phyloP scores from a whole-genome alignment of 2,888 invertebrate genomes.

The Serrognathus titanus region DNA sequence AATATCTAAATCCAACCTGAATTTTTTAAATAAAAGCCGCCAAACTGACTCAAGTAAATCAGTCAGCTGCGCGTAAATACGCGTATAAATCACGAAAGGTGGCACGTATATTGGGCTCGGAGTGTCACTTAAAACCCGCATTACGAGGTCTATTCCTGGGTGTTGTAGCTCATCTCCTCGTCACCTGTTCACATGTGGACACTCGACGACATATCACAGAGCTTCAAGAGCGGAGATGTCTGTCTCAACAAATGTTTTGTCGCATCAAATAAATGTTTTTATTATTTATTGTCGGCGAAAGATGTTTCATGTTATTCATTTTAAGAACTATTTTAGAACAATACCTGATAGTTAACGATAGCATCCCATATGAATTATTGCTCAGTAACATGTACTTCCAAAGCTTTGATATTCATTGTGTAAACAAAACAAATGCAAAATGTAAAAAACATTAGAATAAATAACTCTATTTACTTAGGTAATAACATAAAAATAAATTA shows the following conservation, averaged over 20 bases:
- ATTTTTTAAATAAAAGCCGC: constrained; percentile 2
- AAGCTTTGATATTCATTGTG: too few species aligned
- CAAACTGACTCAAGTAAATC: constrained; percentile 12
- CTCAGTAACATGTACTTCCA: too few species aligned
- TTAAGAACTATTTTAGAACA: too few species aligned
- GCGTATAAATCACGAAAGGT: constrained; percentile 10
- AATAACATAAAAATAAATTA: too few species aligned
- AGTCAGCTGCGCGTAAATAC: constrained; percentile 13
- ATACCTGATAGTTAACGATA: too few species aligned
- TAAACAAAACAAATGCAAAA: too few species aligned
- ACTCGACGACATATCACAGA: constrained; percentile 4
- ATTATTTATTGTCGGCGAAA: too few species aligned
- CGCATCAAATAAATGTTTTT: neutral
- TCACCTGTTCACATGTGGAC: constrained; percentile 8
- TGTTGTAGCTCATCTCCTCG: constrained; percentile 9
- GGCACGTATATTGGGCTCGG: constrained; percentile 4
- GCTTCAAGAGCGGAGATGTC: neutral
- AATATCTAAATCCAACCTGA: constrained; percentile 3
- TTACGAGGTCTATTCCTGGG: constrained; percentile 7
- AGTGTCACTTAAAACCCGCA: constrained; percentile 45
- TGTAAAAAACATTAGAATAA: too few species aligned
- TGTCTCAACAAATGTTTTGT: neutral
- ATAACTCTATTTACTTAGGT: too few species aligned
- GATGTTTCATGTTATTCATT: too few species aligned
- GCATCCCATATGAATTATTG: too few species aligned